phyloP scores from a whole-genome alignment of 2,113 vertebrate species.

The Cyprinodon variegatus region DNA sequence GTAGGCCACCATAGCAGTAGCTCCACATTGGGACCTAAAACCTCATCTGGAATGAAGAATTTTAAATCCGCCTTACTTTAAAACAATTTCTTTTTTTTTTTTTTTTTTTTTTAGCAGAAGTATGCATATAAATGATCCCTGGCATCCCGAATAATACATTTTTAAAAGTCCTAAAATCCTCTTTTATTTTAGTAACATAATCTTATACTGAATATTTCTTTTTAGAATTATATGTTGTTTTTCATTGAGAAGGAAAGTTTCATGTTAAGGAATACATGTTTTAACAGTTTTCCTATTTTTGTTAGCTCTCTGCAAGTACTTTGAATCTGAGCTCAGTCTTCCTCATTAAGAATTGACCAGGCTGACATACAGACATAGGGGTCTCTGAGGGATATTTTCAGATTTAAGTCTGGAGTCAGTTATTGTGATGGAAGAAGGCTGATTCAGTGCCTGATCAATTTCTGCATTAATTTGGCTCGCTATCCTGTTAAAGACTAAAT shows the following conservation, averaged over 20 bases:
- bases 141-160: background rate
- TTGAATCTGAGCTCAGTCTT: too few relatives aligned
- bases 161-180: background rate
- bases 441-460: too few relatives aligned
- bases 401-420: too few relatives aligned
- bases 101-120: background rate
- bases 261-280: background rate
- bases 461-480: too few relatives aligned
- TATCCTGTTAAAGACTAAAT: too few relatives aligned
- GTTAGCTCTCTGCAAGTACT: too few relatives aligned
- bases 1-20: constrained; percentile 1
- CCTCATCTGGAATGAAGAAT: background rate
- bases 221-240: background rate
- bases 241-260: background rate
- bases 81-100: background rate
- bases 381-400: too few relatives aligned
- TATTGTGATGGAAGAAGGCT: too few relatives aligned
- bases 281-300: background rate
- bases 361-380: too few relatives aligned
- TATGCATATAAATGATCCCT: background rate
- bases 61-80: background rate
- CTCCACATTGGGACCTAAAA: background rate
- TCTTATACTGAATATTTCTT: background rate
- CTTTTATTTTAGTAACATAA: background rate
- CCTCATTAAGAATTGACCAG: too few relatives aligned